These are phyloP conservation scores for Antennarius maculatus DNA, from an alignment of 2,797 vertebrate genomes.

Conservation along the genomic window DNA sequence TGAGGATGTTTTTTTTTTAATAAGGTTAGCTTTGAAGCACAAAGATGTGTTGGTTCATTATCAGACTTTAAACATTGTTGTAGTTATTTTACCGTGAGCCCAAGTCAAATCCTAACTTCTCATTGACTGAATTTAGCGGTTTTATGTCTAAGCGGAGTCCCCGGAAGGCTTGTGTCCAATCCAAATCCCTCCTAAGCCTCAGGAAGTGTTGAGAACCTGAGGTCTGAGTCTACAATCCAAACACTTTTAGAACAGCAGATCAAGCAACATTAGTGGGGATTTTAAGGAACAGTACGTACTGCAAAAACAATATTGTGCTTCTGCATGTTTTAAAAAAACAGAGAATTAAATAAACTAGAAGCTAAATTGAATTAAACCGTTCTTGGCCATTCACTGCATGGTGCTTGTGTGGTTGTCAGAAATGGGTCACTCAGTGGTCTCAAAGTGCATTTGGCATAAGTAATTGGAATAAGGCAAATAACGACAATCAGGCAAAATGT, in stretches of 20 bases:
- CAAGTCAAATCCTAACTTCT: slow-evolving; percentile 38
- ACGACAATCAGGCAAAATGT: slow-evolving; percentile 53
- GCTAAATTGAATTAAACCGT: slow-evolving; percentile 24
- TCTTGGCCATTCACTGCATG: slow-evolving; percentile 8
- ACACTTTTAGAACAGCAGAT: slow-evolving; percentile 47
- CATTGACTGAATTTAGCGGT: slow-evolving; percentile 24
- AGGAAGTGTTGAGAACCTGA: slow-evolving; percentile 56
- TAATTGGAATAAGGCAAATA: slow-evolving; percentile 49
- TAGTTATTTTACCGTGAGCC: slow-evolving; percentile 47
- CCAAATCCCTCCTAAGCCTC: slow-evolving; percentile 54
- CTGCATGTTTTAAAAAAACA: slow-evolving; percentile 26
- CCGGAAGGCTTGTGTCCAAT: slow-evolving; percentile 43
- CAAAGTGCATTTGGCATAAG: slow-evolving; percentile 70
- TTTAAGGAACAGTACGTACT: slow-evolving; percentile 35
- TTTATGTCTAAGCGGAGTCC: slow-evolving; percentile 37
- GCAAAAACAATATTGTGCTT: slow-evolving; percentile 38
- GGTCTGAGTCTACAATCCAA: slow-evolving; percentile 42
- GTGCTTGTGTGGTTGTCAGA: slow-evolving; percentile 46
- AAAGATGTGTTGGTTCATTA: slow-evolving; percentile 44
- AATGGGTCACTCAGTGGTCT: slow-evolving; percentile 54
- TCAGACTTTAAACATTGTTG: slow-evolving; percentile 46
- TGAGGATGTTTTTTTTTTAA: slow-evolving; percentile 23
- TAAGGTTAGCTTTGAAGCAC: slow-evolving; percentile 35
- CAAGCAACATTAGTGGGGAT: slow-evolving; percentile 44
- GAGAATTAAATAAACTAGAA: slow-evolving; percentile 27